These are phyloP conservation scores for Ciconia stormi DNA, from an alignment of 2,113 vertebrate species.

Conservation along the genomic window DNA sequence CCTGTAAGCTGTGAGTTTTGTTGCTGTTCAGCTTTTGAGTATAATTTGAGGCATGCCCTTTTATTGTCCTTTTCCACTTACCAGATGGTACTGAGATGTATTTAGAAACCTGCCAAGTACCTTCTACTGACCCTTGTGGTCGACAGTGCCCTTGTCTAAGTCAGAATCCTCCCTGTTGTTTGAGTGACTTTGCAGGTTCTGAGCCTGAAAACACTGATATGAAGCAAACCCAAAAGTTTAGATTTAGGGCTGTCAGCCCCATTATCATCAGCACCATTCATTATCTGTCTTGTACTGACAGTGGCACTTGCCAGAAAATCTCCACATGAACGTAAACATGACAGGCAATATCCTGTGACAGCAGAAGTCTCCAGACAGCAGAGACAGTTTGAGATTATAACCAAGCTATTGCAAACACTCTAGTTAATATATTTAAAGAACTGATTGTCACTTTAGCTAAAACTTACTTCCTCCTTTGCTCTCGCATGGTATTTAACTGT, in stretches of 20 bases:
- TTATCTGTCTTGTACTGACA: neutral
- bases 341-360: neutral
- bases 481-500: fast-evolving
- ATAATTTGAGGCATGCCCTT: neutral
- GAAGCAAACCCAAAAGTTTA: neutral
- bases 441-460: neutral
- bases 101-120: neutral
- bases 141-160: neutral
- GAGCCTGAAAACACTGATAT: neutral
- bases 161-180: neutral
- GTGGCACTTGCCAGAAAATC: neutral
- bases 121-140: neutral
- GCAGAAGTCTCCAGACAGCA: neutral
- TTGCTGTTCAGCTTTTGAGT: neutral
- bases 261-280: neutral
- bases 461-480: neutral
- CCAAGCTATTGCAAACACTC: neutral
- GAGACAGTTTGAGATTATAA: neutral
- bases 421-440: neutral
- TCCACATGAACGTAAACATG: neutral
- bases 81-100: neutral
- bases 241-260: neutral
- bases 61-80: neutral
- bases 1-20: neutral
- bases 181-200: neutral